Base-by-base conservation (phyloP, 2,797 vertebrate genomes). In the Gephyroberyx darwinii region DNA sequence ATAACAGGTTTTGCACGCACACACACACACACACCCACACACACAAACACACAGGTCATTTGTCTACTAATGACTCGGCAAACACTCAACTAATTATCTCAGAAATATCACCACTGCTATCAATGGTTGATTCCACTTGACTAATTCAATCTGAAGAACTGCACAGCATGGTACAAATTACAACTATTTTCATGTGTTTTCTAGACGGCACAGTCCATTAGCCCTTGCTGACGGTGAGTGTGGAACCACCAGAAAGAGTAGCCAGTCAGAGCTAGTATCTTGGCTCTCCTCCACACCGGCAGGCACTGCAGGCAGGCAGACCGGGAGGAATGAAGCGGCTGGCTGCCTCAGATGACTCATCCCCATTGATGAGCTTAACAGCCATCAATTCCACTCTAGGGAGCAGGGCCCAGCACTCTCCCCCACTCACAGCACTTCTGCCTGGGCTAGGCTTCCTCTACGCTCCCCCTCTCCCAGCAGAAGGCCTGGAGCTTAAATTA, bases 281-380 rank as follows among this genome's bases (percentile, higher is more conserved):
- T 83, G 82, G 86, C 78, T 86, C 79, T 57, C 59, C 80, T 84
- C 75, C 75, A 61, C 50, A 8, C 35, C 37, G 45, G 33, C 62
- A 65, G 45, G 53, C 53, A 75, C 85, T 81, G 72, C 78, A 90
- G 77, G 82, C 81, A 83, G 72, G 74, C 84, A 77, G 77, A 81
- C 73, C 77, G 45, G 81, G 78, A 87, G 78, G 88, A 92, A 88
- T 88, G 85, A 80, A 91, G 83, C 73, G 77, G 83, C 86, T 84
- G 83, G 80, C 86, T 75, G 89, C 82, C 84, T 92, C 75, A 75
- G 83, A 93, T 95, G 92, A 91, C 86, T 94, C 89, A 90, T 90
- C 80, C 78, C 82, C 92, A 92, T 91, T 93, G 89, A 94, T 92
- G 89, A 91, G 86, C 84, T 91, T 85, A 90, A 89, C 92, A 92